phyloP scores from a whole-genome alignment of 2,888 invertebrate species.

The Allacma fusca region DNA sequence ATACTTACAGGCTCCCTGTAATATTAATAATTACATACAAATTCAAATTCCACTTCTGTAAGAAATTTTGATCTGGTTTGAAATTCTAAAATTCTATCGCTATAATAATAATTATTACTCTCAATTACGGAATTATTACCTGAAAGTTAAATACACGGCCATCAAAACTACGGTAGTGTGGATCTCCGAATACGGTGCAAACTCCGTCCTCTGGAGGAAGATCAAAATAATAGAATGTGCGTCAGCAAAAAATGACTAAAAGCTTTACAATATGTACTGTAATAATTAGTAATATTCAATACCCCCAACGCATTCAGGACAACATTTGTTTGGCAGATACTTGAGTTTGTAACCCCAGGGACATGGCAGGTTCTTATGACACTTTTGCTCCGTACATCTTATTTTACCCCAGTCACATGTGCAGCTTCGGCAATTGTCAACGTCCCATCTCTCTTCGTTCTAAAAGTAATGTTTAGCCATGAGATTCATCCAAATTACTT shows the following conservation, averaged over 20 bases:
- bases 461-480: conserved; percentile 66
- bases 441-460: conserved; percentile 84
- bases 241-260: too few species aligned
- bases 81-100: too few species aligned
- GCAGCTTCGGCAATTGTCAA: conserved; percentile 85
- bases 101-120: too few species aligned
- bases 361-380: conserved; percentile 75
- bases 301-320: conserved; percentile 87
- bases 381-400: conserved; percentile 84
- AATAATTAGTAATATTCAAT: too few species aligned
- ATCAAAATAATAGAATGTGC: too few species aligned
- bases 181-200: conserved; percentile 93
- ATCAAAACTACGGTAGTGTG: conserved; percentile 94
- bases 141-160: conserved; percentile 93
- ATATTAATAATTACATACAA: conserved; percentile 25
- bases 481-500: not conserved
- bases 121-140: too few species aligned
- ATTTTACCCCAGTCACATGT: conserved; percentile 84
- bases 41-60: too few species aligned
- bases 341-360: conserved; percentile 78
- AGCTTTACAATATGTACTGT: conserved; percentile 57
- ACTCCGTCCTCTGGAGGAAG: conserved; percentile 76
- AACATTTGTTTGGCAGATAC: conserved; percentile 84
- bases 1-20: conserved; percentile 85
- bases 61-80: too few species aligned